phyloP scores from a whole-genome alignment of 2,113 vertebrate genomes.

The Amblyopsis rosae region DNA sequence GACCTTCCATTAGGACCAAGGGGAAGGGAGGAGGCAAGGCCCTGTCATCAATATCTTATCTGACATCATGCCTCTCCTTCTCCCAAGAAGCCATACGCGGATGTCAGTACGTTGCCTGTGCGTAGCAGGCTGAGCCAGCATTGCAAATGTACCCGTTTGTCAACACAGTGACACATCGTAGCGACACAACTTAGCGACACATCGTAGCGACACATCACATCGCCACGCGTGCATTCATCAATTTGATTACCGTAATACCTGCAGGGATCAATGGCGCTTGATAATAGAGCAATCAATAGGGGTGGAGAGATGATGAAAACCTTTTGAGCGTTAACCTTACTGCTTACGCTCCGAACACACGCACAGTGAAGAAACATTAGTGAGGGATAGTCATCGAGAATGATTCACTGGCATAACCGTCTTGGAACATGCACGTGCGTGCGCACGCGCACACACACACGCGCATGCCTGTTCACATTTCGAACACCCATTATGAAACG shows the following conservation, averaged over 20 bases:
- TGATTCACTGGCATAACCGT: too few relatives aligned
- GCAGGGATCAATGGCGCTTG: too few relatives aligned
- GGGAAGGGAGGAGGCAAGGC: constrained; percentile 47
- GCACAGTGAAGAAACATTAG: constrained; percentile 7
- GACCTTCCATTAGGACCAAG: constrained; percentile 69
- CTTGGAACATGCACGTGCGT: too few relatives aligned
- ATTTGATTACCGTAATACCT: too few relatives aligned
- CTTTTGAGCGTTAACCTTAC: neutral
- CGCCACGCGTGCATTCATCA: too few relatives aligned
- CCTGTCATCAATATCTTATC: constrained; percentile 59
- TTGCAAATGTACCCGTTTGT: neutral
- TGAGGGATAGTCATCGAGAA: too few relatives aligned
- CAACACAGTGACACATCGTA: constrained; percentile 1
- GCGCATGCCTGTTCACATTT: neutral
- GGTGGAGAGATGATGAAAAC: neutral
- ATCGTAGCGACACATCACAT: neutral
- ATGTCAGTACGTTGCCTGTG: constrained; percentile 25
- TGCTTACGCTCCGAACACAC: too few relatives aligned
- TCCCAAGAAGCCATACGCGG: constrained; percentile 19
- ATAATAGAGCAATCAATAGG: too few relatives aligned
- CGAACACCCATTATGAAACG: neutral
- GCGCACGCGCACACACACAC: neutral
- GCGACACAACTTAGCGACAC: neutral
- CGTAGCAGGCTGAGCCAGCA: neutral
- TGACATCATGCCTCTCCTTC: constrained; percentile 38